Evolutionary conservation across 2,888 invertebrate species (phyloP), one percentile per base, ranked within the genome.

Genomic region (Theodoxus fluviatilis): DNA sequence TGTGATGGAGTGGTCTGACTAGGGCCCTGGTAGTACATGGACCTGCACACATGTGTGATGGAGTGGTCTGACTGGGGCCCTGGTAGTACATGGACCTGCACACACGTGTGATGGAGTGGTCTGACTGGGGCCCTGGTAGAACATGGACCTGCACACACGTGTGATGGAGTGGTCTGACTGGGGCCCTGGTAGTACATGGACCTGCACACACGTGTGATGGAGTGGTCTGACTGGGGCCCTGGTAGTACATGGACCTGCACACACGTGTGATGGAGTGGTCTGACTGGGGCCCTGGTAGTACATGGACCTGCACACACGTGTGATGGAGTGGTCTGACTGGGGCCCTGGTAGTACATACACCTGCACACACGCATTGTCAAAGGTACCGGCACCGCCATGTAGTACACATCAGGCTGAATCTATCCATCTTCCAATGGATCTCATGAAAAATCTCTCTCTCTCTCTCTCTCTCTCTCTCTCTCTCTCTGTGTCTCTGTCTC

Each of bases 381-480:
- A 4, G 6, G 18, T 52, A 25, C 25, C 4, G 6, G 6, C 4
- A 9, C 52, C 22, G 9, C 25, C 4, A n/a, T 15, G 12, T 15
- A 52, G 6, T 22, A 4, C 4, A 4, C 6, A 52, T n/a, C n/a
- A n/a, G 52, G 18, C 22, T 18, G 25, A 25, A 22, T 52, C 22
- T 52, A 18, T 15, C 6, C 12, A n/a, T 52, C 22, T 6, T 15
- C 12, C 33, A 28, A 57, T 7, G 15, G 57, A 9, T 22, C 12
- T 25, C 25, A 22, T 33, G 15, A 15, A 12, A 15, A 31, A 28
- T 57, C 3, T 57, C 4, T 57, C 57, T 57, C 57, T 57, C 57
- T 57, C 4, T 57, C 57, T 57, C 57, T 57, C 57, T 57, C 57
- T 57, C 57, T 57, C 63, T 63, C 63, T 63, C 37, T 63, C 63